Percentiles rank a stretch among this genome's conserved stretches.
Conservation (phyloP, 2,797 vertebrate genomes). For the Cirrhinus mrigala region DNA sequence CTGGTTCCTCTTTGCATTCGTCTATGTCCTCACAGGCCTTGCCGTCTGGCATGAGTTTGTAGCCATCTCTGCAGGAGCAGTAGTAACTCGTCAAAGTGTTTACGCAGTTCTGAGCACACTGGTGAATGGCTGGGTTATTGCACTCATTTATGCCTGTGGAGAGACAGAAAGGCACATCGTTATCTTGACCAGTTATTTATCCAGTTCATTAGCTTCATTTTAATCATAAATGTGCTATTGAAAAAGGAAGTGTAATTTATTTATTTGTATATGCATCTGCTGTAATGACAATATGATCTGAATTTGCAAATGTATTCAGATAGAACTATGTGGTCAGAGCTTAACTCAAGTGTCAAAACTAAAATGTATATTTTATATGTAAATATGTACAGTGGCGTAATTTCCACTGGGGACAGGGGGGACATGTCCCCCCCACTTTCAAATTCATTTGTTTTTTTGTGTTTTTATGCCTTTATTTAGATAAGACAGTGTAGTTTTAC, state of each 20-base stretch:
- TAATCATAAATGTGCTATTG: neutral
- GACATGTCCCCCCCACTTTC: too few species aligned
- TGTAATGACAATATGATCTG: conserved; percentile 6
- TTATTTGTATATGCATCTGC: neutral
- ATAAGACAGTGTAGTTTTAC: too few species aligned
- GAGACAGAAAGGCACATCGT: neutral
- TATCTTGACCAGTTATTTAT: neutral
- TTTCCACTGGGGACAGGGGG: too few species aligned
- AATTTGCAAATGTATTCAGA: neutral
- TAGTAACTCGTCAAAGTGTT: conserved; percentile 77
- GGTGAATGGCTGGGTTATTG: conserved; percentile 68
- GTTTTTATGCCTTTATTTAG: too few species aligned
- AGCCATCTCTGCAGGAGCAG: conserved; percentile 77
- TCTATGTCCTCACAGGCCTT: conserved; percentile 80
- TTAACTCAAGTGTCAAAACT: neutral
- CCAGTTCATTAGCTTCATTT: neutral
- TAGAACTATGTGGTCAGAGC: neutral
- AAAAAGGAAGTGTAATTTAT: neutral
- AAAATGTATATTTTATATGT: neutral
- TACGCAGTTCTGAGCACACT: conserved; percentile 79
- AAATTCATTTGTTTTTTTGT: too few species aligned
- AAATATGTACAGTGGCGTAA: too few species aligned
- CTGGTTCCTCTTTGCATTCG: conserved; percentile 73
- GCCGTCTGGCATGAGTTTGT: conserved; percentile 77
- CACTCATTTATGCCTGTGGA: conserved; percentile 79